Percentiles rank a stretch among this genome's conserved stretches.
Conservation (phyloP, 2,888 invertebrate genomes). For the Dynastes grantii region DNA sequence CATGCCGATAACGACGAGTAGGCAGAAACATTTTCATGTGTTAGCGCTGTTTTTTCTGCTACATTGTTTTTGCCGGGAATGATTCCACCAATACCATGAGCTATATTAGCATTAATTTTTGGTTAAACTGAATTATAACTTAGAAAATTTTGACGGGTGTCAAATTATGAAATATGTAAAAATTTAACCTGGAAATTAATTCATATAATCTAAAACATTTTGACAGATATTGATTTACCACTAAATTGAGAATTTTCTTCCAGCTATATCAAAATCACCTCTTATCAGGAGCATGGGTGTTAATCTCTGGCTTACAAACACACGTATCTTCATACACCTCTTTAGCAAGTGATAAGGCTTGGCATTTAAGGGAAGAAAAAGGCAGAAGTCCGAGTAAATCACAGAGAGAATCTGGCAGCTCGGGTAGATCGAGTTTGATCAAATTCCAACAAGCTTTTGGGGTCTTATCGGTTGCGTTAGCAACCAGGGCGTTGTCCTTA, state of each 20-base stretch:
- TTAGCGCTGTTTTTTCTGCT: no score
- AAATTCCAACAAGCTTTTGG: slow-evolving; percentile 92
- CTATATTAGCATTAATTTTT: no score
- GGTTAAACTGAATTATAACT: no score
- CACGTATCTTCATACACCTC: slow-evolving; percentile 79
- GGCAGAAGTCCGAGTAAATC: slow-evolving; percentile 76
- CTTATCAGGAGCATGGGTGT: slow-evolving; percentile 90
- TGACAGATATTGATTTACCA: no score
- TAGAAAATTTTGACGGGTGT: no score
- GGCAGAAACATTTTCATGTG: no score
- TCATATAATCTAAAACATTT: no score
- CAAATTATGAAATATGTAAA: no score
- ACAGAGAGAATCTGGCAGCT: slow-evolving; percentile 66
- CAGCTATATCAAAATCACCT: slow-evolving; percentile 92
- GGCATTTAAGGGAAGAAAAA: slow-evolving; percentile 71
- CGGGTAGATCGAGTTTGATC: slow-evolving; percentile 78
- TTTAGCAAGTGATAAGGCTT: slow-evolving; percentile 68
- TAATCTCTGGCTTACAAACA: slow-evolving; percentile 89
- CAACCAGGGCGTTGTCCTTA: slow-evolving; percentile 87
- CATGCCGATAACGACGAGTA: no score
- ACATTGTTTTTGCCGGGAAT: no score
- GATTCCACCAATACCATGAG: no score
- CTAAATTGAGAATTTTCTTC: background rate
- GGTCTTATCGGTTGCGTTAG: slow-evolving; percentile 90
- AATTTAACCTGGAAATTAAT: no score